Evolutionary conservation across 2,888 invertebrate genomes (phyloP), one percentile per base, ranked within the genome.

Genomic region (Arctia plantaginis): DNA sequence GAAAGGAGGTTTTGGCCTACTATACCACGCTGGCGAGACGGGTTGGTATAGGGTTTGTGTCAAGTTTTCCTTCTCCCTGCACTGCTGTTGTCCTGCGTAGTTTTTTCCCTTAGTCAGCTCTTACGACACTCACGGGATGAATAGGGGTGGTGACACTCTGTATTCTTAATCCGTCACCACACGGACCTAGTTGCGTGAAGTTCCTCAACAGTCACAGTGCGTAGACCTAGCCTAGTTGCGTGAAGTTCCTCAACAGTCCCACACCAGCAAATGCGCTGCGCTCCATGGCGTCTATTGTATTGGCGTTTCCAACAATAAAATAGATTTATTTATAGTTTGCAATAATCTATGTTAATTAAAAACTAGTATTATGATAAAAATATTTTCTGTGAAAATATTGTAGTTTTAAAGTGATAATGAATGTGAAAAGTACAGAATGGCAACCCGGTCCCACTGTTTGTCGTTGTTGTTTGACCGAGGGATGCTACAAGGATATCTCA

Each of bases 401-500:
- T 85, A 85, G 77, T 79, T 77, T 67, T 82, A 80, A 80, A 82
- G 89, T 89, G 87, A 90, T 80, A 90, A 95, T 95, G 95, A 91
- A 90, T 79, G 81, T 87, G 33, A 95, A 93, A 90, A 88, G 88
- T 78, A 86, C 91, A 62, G 93, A 94, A 78, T 95, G 95, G 95
- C 89, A 93, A 83, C 94, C 95, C 84, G 94, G 94, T 62, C 94
- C 94, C 2, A 92, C 93, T 27, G 95, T 95, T 71, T 95, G 95
- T 82, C 92, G 95, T 8, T 95, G 95, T 90, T 95, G 95, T 84
- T 87, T 95, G 4, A 80, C 93, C 0, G 95, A 95, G 78, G 95
- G 95, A 3, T 95, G 95, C 77, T 95, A 95, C 80, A 95, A 95
- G 84, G 95, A 95, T 82, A 95, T 95, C 87, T 94, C 95, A 55